These are phyloP conservation scores for Laspeyria flexula DNA, from an alignment of 2,888 invertebrate genomes.

Conservation along the genomic window DNA sequence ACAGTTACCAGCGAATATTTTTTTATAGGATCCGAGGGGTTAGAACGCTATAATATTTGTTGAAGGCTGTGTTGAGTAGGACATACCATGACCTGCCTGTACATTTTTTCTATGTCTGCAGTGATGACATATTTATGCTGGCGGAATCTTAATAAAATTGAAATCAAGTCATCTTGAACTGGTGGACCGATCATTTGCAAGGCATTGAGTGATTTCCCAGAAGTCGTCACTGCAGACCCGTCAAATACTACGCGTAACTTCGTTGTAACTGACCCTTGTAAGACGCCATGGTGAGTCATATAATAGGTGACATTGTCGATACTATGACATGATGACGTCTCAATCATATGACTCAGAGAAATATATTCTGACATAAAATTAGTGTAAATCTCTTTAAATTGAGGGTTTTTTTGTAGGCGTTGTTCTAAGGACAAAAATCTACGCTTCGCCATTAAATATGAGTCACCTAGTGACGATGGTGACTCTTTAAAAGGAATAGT, in stretches of 20 bases:
- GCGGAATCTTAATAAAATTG: constrained; percentile 8
- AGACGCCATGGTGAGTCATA: constrained; percentile 8
- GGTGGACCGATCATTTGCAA: constrained; percentile 7
- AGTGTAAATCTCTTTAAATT: too few species aligned
- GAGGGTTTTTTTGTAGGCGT: too few species aligned
- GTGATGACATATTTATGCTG: constrained; percentile 12
- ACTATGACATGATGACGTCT: not conserved
- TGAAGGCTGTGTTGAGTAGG: not conserved
- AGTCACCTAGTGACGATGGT: constrained; percentile 25
- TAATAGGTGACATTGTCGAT: not conserved
- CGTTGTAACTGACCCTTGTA: not conserved
- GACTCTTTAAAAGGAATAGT: constrained; percentile 25
- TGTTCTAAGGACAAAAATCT: not conserved
- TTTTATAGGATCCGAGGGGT: not conserved
- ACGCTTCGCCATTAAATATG: constrained; percentile 21
- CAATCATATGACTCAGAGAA: constrained; percentile 7
- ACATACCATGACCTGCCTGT: not conserved
- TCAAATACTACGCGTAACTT: constrained; percentile 2
- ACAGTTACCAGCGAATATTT: not conserved
- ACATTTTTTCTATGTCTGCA: constrained; percentile 11
- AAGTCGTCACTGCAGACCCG: not conserved
- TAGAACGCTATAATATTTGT: constrained; percentile 1
- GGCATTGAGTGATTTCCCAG: constrained; percentile 2
- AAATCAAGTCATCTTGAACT: constrained; percentile 14
- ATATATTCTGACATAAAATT: not conserved